Base-by-base conservation (phyloP, 2,888 invertebrate species). In the Lepidocyrtoides sp. region DNA sequence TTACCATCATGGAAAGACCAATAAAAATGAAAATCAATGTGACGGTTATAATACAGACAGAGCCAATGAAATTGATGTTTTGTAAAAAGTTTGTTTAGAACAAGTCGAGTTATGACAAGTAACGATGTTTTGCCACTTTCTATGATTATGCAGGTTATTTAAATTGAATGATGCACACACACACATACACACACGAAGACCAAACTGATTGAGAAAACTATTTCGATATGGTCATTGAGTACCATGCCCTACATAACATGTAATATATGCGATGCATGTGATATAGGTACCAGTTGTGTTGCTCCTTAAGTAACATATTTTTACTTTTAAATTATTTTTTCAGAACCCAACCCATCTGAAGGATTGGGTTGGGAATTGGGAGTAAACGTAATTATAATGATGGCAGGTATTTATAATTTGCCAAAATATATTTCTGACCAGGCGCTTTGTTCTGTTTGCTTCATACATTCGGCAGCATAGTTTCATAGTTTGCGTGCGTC, bases 281-380 rank as follows among this genome's bases (percentile, higher is more conserved):
- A n/a, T n/a, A n/a, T n/a, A n/a, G n/a, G n/a, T n/a, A n/a, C n/a
- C n/a, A n/a, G n/a, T n/a, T n/a, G n/a, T n/a, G n/a, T n/a, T n/a
- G n/a, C n/a, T n/a, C n/a, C n/a, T n/a, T n/a, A n/a, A n/a, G n/a
- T n/a, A 60, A 14, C 29, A 12, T 63, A 32, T 66, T 36, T 32
- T 66, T 66, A 66, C 66, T 32, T 66, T 66, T 66, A 4, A 20
- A 2, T 26, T 57, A 8, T 66, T 60, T 60, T 82, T 82, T 44
- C 0, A 44, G 82, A 82, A 41, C 63, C 82, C 82, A 82, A 44
- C 82, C 82, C 82, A 48, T 82, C 44, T 23, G 44, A 63, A 63
- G 36, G 63, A 82, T 63, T 82, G 44, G 41, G 44, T 14, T 44
- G 63, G 63, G 63, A 66, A 66, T 66, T 82, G 82, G 81, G 79